Conservation (phyloP, 2,888 invertebrate genomes). For the Bembecia ichneumoniformis region DNA sequence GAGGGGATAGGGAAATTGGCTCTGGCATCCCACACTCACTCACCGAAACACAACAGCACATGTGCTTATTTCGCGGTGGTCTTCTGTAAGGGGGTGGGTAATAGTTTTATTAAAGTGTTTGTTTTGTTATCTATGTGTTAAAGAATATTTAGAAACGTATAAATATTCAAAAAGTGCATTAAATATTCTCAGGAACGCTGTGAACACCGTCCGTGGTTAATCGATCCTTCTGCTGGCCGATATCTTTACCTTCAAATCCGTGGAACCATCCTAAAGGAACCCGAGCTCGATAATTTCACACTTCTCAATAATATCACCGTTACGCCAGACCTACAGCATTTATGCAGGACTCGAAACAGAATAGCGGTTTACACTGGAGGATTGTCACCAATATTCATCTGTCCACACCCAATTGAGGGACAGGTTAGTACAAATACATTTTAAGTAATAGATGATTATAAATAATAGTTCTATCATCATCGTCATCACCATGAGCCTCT, state of each 20-base stretch:
- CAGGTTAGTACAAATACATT: constrained; percentile 18
- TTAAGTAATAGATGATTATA: no score
- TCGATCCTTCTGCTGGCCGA: constrained; percentile 81
- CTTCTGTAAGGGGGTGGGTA: no score
- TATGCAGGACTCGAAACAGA: constrained; percentile 83
- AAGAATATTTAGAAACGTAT: background rate
- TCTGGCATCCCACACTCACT: no score
- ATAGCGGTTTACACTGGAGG: constrained; percentile 84
- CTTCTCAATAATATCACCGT: constrained; percentile 72
- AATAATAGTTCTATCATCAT: no score
- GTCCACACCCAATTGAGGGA: constrained; percentile 62
- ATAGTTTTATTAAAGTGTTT: no score
- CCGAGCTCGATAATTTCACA: constrained; percentile 61
- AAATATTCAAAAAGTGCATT: background rate
- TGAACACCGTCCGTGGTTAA: constrained; percentile 84
- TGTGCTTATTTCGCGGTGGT: no score
- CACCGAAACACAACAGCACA: no score
- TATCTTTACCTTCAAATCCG: constrained; percentile 85
- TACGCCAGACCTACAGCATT: constrained; percentile 66
- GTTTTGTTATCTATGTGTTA: no score
- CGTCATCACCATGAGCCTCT: no score
- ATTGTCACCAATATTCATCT: constrained; percentile 72
- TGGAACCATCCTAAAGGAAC: constrained; percentile 73
- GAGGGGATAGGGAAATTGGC: no score
- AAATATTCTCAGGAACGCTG: constrained; percentile 78